Base-by-base conservation (phyloP, 1,140 invertebrate species). In the Monomorium pharaonis region DNA sequence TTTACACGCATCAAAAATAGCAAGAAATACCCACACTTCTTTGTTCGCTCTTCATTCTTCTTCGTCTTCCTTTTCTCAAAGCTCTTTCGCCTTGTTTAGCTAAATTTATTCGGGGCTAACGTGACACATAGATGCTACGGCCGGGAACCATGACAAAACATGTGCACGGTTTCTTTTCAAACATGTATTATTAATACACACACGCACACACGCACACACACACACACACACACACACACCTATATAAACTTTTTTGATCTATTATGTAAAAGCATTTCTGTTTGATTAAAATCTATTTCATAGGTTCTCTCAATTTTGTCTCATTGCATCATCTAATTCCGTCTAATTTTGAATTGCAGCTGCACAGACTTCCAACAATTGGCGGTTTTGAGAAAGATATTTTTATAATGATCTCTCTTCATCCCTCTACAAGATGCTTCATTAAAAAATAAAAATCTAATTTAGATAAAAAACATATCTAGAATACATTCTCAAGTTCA, bases 21-120 rank as follows among this genome's bases (percentile, higher is more conserved):
- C 62, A 37, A 74, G 30, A 21, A n/a, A 27, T 33, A 56, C 47
- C 27, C n/a, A n/a, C n/a, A n/a, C 78, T 56, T 30, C 65, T 70
- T 81, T 81, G 65, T 81, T 14, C n/a, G 7, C n/a, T 65, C 62
- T 65, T 65, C 30, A 21, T 42, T 33, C 62, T 21, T 65, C 33
- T 70, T 56, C 51, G 78, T 56, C 10, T 51, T 42, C 37, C 65
- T 56, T 47, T 42, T 37, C 49, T 72, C 12, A 0, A 72, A 49
- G 9, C 33, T 76, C 56, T 63, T 86, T 88, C 85, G 63, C 78
- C 87, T 84, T 80, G 80, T 84, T 92, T 81, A 67, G 70, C 70
- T 87, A 89, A 89, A 81, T 86, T 89, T 88, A 87, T 69, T 62
- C 87, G 67, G 30, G 44, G 81, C 58, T 72, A 49, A 69, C 54